phyloP scores from a whole-genome alignment of 2,113 vertebrate genomes.

The Rattus norvegicus region DNA sequence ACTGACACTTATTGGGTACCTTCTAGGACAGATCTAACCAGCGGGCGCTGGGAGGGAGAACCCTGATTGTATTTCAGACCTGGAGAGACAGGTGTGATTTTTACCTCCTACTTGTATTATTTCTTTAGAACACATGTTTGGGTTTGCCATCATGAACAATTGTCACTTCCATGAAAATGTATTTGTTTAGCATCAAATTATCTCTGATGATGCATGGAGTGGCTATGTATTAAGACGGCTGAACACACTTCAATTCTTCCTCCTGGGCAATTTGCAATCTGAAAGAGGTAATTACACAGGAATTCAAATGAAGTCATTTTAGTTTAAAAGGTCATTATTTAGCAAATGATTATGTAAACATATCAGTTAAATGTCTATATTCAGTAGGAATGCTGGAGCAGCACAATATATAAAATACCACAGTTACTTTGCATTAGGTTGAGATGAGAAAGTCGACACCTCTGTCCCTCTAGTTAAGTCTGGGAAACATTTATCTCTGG shows the following conservation, averaged over 20 bases:
- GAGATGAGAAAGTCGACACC: neutral
- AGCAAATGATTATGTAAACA: neutral
- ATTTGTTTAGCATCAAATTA: constrained; percentile 34
- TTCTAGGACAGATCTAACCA: neutral
- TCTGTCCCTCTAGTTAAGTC: neutral
- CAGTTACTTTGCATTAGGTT: neutral
- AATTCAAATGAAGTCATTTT: constrained; percentile 53
- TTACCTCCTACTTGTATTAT: neutral
- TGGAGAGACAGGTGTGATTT: neutral
- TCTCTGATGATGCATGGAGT: neutral
- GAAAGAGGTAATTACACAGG: constrained; percentile 24
- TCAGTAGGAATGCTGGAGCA: neutral
- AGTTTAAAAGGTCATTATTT: constrained; percentile 38
- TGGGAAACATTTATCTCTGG: neutral
- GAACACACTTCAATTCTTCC: neutral
- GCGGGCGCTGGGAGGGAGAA: neutral
- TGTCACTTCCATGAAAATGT: neutral
- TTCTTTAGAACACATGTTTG: constrained; percentile 26
- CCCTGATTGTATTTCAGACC: neutral
- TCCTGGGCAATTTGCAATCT: neutral
- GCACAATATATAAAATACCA: neutral
- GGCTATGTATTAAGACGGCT: neutral
- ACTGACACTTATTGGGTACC: neutral
- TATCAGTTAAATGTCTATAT: neutral
- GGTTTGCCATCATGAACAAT: constrained; percentile 35